Percentiles rank a stretch among this genome's conserved stretches.
phyloP scores from a whole-genome alignment of 1,140 invertebrate genomes.

The Aphidius ervi region DNA sequence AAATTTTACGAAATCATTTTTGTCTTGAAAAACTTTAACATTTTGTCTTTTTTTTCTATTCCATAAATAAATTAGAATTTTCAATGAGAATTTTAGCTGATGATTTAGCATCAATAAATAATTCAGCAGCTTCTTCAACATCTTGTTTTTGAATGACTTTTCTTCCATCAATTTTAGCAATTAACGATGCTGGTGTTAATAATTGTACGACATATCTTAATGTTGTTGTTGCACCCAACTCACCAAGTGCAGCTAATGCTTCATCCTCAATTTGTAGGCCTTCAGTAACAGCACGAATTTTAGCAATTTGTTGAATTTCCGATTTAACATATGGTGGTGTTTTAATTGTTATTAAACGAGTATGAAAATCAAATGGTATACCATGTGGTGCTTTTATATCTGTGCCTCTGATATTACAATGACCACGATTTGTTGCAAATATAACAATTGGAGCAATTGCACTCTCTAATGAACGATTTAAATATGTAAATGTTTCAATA shows the following conservation, averaged over 20 bases:
- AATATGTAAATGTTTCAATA: slow-evolving; percentile 98
- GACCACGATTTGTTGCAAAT: slow-evolving; percentile 98
- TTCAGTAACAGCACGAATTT: slow-evolving; percentile 86
- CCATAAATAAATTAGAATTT: slow-evolving; percentile 87
- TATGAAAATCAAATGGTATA: slow-evolving; percentile 90
- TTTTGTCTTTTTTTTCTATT: no score
- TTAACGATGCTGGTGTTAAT: slow-evolving; percentile 83
- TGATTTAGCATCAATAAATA: slow-evolving; percentile 95
- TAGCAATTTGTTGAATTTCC: slow-evolving; percentile 86
- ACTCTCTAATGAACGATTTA: slow-evolving; percentile 95
- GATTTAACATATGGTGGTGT: slow-evolving; percentile 77
- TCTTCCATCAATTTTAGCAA: slow-evolving; percentile 86
- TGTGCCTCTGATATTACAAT: slow-evolving; percentile 89
- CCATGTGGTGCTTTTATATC: slow-evolving; percentile 93
- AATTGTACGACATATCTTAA: slow-evolving; percentile 92
- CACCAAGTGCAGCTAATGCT: slow-evolving; percentile 72
- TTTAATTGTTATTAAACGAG: slow-evolving; percentile 88
- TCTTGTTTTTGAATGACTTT: slow-evolving; percentile 76
- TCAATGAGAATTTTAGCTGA: slow-evolving; percentile 89
- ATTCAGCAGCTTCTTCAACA: slow-evolving; percentile 74
- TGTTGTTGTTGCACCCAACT: slow-evolving; percentile 83
- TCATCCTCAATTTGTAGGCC: slow-evolving; percentile 81
- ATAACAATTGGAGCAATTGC: slow-evolving; percentile 98
- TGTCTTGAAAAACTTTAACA: no score
- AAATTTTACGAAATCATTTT: no score